These are phyloP conservation scores for Ctenomys sociabilis DNA, from an alignment of 2,113 vertebrate species.

Conservation along the genomic window DNA sequence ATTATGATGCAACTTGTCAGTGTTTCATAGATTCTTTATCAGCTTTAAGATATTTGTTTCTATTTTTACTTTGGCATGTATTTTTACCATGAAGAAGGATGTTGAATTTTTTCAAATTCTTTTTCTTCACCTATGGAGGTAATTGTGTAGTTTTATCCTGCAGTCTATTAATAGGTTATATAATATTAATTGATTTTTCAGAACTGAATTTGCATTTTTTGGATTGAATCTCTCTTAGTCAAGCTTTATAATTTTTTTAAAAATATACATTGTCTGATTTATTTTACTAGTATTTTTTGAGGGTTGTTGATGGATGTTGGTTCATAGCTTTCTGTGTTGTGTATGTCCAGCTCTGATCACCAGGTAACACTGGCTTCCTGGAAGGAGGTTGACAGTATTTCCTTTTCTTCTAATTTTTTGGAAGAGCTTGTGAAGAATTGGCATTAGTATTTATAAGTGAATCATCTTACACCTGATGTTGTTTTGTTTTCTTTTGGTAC, in stretches of 20 bases:
- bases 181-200: neutral
- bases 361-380: neutral
- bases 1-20: neutral
- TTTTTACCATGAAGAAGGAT: neutral
- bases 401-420: neutral
- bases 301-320: neutral
- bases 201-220: neutral
- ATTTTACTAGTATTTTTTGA: neutral
- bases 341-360: neutral
- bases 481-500: too few species aligned
- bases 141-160: neutral
- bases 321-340: neutral
- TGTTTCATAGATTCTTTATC: neutral
- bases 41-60: neutral
- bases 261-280: neutral
- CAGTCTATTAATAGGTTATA: neutral
- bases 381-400: neutral
- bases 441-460: neutral
- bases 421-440: slow-evolving; percentile 2
- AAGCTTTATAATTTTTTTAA: neutral
- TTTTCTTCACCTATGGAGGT: slow-evolving; percentile 1
- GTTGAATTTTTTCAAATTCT: slow-evolving; percentile 27
- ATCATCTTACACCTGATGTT: neutral
- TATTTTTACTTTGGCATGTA: neutral
- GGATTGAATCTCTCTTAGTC: neutral